phyloP scores from a whole-genome alignment of 2,797 vertebrate species.

The Brachymystax lenok region DNA sequence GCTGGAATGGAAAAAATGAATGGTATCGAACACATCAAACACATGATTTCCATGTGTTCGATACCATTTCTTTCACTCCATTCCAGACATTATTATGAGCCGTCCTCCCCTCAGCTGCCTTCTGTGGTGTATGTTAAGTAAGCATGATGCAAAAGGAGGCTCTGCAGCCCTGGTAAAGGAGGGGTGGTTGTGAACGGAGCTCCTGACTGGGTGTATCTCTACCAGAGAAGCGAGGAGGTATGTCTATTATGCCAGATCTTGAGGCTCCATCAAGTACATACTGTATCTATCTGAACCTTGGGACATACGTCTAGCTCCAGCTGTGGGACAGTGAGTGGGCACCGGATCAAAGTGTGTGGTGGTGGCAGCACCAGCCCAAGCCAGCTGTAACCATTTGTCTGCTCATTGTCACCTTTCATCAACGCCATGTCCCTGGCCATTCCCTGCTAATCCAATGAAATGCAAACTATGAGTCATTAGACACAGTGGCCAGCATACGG shows the following conservation, averaged over 20 bases:
- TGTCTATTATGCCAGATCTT: neutral
- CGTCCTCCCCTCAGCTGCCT: too few relatives aligned
- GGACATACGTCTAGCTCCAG: neutral
- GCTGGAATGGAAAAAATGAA: too few relatives aligned
- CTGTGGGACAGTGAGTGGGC: neutral
- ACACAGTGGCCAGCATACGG: neutral
- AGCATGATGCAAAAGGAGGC: neutral
- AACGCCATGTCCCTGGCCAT: neutral
- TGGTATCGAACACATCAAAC: too few relatives aligned
- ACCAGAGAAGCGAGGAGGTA: neutral
- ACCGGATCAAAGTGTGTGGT: neutral
- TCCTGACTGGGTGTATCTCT: neutral
- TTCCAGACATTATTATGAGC: too few relatives aligned
- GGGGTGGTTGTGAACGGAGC: neutral
- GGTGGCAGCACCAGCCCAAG: neutral
- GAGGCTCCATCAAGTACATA: neutral
- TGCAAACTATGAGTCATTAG: constrained; percentile 10
- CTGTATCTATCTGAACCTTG: neutral
- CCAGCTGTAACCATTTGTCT: constrained; percentile 6
- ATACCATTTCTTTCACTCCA: too few relatives aligned
- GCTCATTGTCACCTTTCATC: neutral
- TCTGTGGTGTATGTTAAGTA: neutral
- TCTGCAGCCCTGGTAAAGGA: neutral
- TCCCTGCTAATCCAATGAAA: neutral
- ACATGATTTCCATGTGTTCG: too few relatives aligned